Evolutionary conservation across 2,797 vertebrate genomes (phyloP).

Genomic region (Macropus fuliginosus): DNA sequence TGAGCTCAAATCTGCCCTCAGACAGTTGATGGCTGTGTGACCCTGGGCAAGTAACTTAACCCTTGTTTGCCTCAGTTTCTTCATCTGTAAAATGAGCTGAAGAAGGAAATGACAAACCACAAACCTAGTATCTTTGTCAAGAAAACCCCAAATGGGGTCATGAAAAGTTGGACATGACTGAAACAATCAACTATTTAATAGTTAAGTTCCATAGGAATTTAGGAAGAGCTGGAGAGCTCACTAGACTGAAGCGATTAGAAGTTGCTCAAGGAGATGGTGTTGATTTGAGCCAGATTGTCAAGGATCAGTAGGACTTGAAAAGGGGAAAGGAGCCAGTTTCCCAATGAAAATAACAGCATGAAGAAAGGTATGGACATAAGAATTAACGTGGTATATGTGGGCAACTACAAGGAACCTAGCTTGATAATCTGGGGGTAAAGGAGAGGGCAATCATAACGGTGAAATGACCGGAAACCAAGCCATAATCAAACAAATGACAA

Average conservation of each 20-base stretch:
- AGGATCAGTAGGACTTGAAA: background rate
- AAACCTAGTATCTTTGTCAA: background rate
- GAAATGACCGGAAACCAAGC: background rate
- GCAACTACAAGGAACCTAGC: background rate
- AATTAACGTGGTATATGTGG: background rate
- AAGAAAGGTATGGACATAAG: too few species aligned
- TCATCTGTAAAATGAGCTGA: background rate
- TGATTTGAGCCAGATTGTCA: background rate
- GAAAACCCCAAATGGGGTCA: background rate
- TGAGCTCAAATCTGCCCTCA: too few species aligned
- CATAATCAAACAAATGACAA: background rate
- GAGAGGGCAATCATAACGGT: background rate
- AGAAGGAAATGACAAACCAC: background rate
- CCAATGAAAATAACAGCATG: background rate
- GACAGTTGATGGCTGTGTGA: too few species aligned
- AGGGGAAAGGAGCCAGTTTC: background rate
- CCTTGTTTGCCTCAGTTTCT: background rate
- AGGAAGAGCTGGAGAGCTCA: background rate
- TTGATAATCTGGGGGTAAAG: background rate
- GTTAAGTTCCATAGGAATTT: background rate
- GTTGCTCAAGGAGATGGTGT: background rate
- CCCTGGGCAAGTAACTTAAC: background rate
- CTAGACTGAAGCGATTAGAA: background rate
- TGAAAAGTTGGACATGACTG: background rate
- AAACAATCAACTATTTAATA: background rate